Evolutionary conservation across 2,113 vertebrate genomes (phyloP).

Genomic region (Psophia crepitans): DNA sequence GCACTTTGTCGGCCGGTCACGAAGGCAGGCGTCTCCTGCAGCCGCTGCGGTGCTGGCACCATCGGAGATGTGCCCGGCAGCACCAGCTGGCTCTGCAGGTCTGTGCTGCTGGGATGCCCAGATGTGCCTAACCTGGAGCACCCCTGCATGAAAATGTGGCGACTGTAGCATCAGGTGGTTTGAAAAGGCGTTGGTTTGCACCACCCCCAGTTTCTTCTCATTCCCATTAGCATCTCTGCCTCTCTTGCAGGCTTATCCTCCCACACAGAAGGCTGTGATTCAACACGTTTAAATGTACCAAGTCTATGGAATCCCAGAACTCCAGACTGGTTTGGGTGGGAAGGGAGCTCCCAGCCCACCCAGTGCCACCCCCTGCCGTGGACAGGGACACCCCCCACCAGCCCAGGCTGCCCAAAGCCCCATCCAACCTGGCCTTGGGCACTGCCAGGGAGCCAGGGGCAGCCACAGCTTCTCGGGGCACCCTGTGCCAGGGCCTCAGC

Average conservation of each 20-base stretch:
- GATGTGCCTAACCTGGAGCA: not conserved
- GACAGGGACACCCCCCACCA: too few species aligned
- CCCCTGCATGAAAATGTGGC: fast-evolving
- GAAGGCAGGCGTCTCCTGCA: fast-evolving
- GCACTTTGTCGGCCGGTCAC: not conserved
- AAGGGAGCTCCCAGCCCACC: too few species aligned
- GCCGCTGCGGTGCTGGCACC: not conserved
- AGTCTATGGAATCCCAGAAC: too few species aligned
- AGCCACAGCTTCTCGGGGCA: too few species aligned
- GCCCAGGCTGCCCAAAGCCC: too few species aligned
- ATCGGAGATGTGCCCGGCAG: fast-evolving
- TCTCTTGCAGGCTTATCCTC: not conserved
- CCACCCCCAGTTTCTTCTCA: not conserved
- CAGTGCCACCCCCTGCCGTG: too few species aligned
- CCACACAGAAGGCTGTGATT: not conserved
- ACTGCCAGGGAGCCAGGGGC: too few species aligned
- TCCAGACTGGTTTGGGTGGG: too few species aligned
- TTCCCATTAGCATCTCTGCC: fast-evolving
- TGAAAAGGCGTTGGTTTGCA: fast-evolving
- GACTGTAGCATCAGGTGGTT: fast-evolving
- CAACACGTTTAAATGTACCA: fast-evolving
- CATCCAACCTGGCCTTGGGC: too few species aligned
- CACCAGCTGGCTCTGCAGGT: fast-evolving
- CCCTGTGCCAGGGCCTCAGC: too few species aligned
- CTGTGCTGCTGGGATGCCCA: not conserved